These are phyloP conservation scores for Hirtodrosophila trivittata DNA, from an alignment of 2,888 invertebrate species.

Conservation along the genomic window DNA sequence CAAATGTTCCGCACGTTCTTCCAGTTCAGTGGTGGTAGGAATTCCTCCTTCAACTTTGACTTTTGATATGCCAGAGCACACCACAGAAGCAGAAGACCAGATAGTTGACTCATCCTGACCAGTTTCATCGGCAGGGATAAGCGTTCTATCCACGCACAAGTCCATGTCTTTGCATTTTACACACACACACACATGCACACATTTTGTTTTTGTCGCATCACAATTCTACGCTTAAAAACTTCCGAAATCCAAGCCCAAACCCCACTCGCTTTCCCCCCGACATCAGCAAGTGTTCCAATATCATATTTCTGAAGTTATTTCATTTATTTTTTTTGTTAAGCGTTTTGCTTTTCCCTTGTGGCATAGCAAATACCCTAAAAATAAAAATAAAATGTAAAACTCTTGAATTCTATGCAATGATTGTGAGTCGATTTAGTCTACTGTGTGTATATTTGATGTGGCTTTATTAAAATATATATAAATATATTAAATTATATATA, in stretches of 20 bases:
- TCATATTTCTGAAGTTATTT: not conserved
- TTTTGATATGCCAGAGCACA: conserved; percentile 64
- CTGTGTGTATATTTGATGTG: not conserved
- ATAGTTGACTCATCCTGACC: conserved; percentile 12
- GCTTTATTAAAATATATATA: not conserved
- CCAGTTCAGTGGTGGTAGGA: conserved; percentile 86
- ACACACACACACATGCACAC: conserved; percentile 11
- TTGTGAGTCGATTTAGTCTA: conserved; percentile 9
- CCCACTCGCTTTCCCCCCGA: not conserved
- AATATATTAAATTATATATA: not conserved
- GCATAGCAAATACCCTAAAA: conserved; percentile 2
- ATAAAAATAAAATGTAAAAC: conserved; percentile 39
- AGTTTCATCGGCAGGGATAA: conserved; percentile 9
- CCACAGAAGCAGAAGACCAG: conserved; percentile 2
- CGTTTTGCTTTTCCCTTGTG: conserved; percentile 8
- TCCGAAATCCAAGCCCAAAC: too few relatives aligned
- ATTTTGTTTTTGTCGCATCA: conserved; percentile 17
- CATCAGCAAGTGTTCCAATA: conserved; percentile 5
- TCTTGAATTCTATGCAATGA: conserved; percentile 9
- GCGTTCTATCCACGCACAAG: conserved; percentile 40
- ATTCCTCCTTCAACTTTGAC: conserved; percentile 83
- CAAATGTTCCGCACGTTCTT: conserved; percentile 94
- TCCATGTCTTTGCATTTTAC: conserved; percentile 46
- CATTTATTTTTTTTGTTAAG: conserved; percentile 4
- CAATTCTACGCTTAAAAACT: conserved; percentile 17